phyloP scores from a whole-genome alignment of 2,888 invertebrate species.

The Ophion ventricosus region DNA sequence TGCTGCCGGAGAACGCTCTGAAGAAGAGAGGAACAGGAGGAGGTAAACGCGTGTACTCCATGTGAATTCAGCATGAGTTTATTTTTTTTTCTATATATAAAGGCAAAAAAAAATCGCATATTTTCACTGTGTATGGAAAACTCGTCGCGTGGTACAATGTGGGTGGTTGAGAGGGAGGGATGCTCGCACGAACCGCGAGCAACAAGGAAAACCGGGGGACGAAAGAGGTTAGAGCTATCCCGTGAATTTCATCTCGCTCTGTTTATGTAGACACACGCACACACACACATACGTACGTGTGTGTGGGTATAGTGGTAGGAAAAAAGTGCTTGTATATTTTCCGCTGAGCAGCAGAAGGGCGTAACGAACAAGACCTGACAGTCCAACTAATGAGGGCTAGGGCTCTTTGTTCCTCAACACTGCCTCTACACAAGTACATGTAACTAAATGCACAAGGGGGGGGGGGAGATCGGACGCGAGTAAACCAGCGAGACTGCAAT shows the following conservation, averaged over 20 bases:
- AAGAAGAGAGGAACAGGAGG: constrained; percentile 3
- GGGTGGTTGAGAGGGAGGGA: constrained; percentile 32
- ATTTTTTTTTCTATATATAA: constrained; percentile 12
- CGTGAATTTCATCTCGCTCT: constrained; percentile 46
- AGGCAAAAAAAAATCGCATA: constrained; percentile 68
- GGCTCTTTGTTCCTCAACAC: not conserved
- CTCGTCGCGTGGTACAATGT: constrained; percentile 74
- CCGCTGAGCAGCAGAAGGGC: constrained; percentile 2
- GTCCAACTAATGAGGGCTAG: too few relatives aligned
- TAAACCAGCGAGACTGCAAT: constrained; percentile 62
- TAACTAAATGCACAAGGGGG: constrained; percentile 2
- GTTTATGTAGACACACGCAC: constrained; percentile 42
- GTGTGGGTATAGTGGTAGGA: not conserved
- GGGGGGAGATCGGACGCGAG: constrained; percentile 11
- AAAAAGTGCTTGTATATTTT: not conserved
- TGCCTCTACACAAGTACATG: not conserved
- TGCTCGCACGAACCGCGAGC: constrained; percentile 40
- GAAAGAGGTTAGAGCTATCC: constrained; percentile 37
- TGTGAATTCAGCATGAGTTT: constrained; percentile 34
- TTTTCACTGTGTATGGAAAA: constrained; percentile 73
- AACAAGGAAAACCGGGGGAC: constrained; percentile 22
- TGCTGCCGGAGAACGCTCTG: constrained; percentile 16
- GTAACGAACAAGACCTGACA: not conserved
- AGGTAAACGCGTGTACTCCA: constrained; percentile 31
- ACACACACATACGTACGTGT: constrained; percentile 51